Conservation (phyloP, 2,888 invertebrate species). For the Gasteruption jaculator region DNA sequence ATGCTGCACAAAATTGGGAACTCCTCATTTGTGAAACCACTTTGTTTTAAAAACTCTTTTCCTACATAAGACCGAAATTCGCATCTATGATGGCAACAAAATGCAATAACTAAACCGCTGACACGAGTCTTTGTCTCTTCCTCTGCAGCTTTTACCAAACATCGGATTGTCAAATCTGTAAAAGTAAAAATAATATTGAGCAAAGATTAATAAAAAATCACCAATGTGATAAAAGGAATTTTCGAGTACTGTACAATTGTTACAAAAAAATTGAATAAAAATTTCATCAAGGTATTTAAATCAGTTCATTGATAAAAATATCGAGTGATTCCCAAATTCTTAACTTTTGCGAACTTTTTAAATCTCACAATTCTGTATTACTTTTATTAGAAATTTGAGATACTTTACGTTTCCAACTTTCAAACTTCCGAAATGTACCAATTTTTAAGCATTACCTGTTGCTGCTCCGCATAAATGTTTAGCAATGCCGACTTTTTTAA, state of each 20-base stretch:
- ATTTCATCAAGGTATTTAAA: conserved; percentile 5
- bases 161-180: conserved; percentile 69
- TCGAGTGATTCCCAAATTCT: conserved; percentile 9
- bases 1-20: conserved; percentile 75
- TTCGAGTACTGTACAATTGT: background rate
- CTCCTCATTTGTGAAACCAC: conserved; percentile 59
- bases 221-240: background rate
- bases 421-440: too few relatives aligned
- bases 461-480: conserved; percentile 90
- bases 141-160: conserved; percentile 55
- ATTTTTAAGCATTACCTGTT: too few relatives aligned
- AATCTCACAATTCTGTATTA: too few relatives aligned
- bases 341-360: conserved; percentile 6
- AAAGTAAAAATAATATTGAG: too few relatives aligned
- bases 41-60: conserved; percentile 57
- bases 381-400: too few relatives aligned
- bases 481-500: conserved; percentile 64
- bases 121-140: conserved; percentile 45
- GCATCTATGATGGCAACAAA: conserved; percentile 90
- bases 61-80: conserved; percentile 68
- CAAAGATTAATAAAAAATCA: conserved; percentile 10
- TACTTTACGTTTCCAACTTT: too few relatives aligned
- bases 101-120: conserved; percentile 68
- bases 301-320: background rate
- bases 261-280: conserved; percentile 5